phyloP scores from a whole-genome alignment of 2,113 vertebrate species.

The Oplegnathus fasciatus region DNA sequence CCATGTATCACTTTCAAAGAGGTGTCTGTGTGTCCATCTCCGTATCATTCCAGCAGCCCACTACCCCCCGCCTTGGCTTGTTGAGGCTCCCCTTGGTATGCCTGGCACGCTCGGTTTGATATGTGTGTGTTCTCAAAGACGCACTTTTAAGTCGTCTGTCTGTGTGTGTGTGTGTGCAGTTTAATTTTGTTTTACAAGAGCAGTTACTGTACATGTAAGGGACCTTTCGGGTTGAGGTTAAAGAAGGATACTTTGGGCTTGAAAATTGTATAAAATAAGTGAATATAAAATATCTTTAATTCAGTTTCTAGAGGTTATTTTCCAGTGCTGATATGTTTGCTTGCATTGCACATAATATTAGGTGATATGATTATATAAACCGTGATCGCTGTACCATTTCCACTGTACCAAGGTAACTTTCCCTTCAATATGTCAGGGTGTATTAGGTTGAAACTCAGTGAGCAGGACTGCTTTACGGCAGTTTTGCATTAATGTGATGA shows the following conservation, averaged over 20 bases:
- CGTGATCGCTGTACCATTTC: background rate
- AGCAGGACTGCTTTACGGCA: background rate
- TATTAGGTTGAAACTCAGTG: background rate
- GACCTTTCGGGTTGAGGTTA: background rate
- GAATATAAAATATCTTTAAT: background rate
- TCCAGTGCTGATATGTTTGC: background rate
- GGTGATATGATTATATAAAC: background rate
- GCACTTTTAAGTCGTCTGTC: conserved; percentile 46
- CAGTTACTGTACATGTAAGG: background rate
- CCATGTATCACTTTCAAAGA: conserved; percentile 85
- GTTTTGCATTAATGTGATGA: background rate
- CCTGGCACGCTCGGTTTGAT: conserved; percentile 63
- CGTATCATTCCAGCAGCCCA: conserved; percentile 62
- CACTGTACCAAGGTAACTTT: background rate
- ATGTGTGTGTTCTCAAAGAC: conserved; percentile 63
- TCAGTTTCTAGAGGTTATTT: background rate
- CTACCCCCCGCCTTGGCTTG: conserved; percentile 62
- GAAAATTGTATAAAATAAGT: background rate
- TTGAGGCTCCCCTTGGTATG: conserved; percentile 81
- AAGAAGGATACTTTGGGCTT: background rate
- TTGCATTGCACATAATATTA: background rate
- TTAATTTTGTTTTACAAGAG: conserved; percentile 15
- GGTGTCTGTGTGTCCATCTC: conserved; percentile 73
- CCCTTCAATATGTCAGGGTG: background rate
- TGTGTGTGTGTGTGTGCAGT: conserved; percentile 39